These are phyloP conservation scores for Accipiter cooperii DNA, from an alignment of 2,113 vertebrate species.

Conservation along the genomic window DNA sequence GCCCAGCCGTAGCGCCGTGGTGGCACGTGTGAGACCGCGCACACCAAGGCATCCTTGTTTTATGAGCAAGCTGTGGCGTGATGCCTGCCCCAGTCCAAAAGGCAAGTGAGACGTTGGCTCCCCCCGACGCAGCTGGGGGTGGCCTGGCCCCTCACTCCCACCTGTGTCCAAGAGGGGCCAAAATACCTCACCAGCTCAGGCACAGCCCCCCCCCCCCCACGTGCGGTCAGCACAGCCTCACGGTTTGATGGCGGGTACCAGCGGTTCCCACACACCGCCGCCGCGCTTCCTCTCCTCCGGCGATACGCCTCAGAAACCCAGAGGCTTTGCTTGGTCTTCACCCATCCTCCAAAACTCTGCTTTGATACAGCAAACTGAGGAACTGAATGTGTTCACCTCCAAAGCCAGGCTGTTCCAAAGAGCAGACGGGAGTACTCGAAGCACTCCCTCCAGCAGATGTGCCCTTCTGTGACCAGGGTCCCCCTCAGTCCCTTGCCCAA, in stretches of 20 bases:
- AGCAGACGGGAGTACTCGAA: accelerated
- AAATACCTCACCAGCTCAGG: neutral
- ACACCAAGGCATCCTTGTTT: neutral
- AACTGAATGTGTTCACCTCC: neutral
- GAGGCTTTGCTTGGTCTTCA: neutral
- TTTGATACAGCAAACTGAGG: neutral
- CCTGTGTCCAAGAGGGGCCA: accelerated
- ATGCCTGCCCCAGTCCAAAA: neutral
- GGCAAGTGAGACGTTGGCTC: accelerated
- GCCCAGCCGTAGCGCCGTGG: too few relatives aligned
- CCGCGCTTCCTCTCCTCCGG: neutral
- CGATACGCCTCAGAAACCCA: accelerated
- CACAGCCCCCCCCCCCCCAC: accelerated
- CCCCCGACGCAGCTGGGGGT: too few relatives aligned
- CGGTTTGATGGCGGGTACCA: accelerated
- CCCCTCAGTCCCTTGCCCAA: neutral
- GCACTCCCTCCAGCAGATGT: neutral
- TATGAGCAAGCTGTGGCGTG: neutral
- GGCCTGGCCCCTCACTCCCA: neutral
- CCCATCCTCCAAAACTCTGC: neutral
- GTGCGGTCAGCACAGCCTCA: too few relatives aligned
- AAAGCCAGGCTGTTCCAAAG: neutral
- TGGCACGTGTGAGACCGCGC: accelerated
- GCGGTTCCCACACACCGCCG: neutral
- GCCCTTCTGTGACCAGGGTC: accelerated